Conservation (phyloP, 2,888 invertebrate species). For the Temnothorax rugatulus region DNA sequence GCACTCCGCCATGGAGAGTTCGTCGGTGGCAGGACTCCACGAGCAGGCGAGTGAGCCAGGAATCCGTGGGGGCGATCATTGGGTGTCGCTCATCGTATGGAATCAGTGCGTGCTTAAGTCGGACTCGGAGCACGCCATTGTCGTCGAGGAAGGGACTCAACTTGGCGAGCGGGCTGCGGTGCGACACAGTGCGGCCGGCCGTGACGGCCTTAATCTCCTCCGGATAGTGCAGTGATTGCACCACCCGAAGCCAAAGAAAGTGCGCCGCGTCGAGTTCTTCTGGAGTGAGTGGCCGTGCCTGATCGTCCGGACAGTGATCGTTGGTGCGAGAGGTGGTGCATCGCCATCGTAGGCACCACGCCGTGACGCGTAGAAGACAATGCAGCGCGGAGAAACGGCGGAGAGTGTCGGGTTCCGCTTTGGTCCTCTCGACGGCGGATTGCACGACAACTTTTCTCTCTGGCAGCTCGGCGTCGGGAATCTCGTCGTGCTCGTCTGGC, state of each 20-base stretch:
- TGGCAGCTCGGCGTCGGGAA: not conserved
- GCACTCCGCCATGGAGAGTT: too few relatives aligned
- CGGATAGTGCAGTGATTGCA: not conserved
- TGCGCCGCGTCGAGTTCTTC: not conserved
- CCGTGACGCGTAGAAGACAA: not conserved
- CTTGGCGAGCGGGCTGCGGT: too few relatives aligned
- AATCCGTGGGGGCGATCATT: too few relatives aligned
- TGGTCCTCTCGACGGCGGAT: not conserved
- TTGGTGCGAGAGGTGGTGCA: too few relatives aligned
- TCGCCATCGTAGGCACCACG: not conserved
- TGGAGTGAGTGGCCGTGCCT: fast-evolving
- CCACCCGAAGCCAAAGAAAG: not conserved
- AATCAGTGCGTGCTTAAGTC: too few relatives aligned
- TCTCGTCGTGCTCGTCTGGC: not conserved
- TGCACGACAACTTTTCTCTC: not conserved
- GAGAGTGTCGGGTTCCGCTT: fast-evolving
- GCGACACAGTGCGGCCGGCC: too few relatives aligned
- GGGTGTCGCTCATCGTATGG: too few relatives aligned
- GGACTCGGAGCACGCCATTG: too few relatives aligned
- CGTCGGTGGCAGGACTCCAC: too few relatives aligned
- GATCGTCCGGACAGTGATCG: too few relatives aligned
- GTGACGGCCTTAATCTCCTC: not conserved
- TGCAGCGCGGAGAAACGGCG: not conserved
- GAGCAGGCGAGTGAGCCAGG: too few relatives aligned
- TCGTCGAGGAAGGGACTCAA: too few relatives aligned